Evolutionary conservation across 2,888 invertebrate species (phyloP), one percentile per base, ranked within the genome.

Genomic region (Chalcosyrphus nemorum): DNA sequence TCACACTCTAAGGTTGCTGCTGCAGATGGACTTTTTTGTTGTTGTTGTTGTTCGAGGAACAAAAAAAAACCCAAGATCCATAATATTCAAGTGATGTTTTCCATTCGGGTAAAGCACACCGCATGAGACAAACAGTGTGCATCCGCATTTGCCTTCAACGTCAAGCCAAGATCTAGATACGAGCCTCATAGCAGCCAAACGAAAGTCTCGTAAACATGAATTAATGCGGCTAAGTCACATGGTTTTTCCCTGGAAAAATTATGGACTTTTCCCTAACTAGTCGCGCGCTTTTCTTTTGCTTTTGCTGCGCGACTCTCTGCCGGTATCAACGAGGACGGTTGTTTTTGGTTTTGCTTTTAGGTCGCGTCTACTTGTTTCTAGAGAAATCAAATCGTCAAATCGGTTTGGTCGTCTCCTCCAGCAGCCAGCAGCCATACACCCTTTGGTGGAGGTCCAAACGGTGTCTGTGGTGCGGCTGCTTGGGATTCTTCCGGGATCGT

Each of bases 401-500:
- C 84, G 80, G 75, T 50, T 70, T 80, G 56, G 68, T 68, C 68
- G 68, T 59, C 41, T 24, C 32, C 35, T 19, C 57, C 68, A 17
- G 9, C 32, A 5, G n/a, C n/a, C n/a, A n/a, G n/a, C n/a, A n/a
- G n/a, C n/a, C n/a, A n/a, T n/a, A n/a, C 17, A 50, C 68, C 75
- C 74, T 65, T 74, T 63, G 56, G n/a, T 27, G 47, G 56, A 41
- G 57, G 56, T 50, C 56, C 41, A 56, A 41, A 59, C 35, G 11
- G 11, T 24, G 7, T 47, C 24, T 38, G 29, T 21, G 50, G 38
- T 38, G 29, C 15, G 50, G 38, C 19, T 68, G 29, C 27, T 50
- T 50, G 52, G 50, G 87, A 88, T 87, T 89, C 89, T 90, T 90
- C 90, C 90, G 90, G 90, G 90, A 90, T 90, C 90, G 90, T 90